Percentiles rank a stretch among this genome's conserved stretches.
Conservation (phyloP, 2,888 invertebrate species). For the Colostygia pectinataria region DNA sequence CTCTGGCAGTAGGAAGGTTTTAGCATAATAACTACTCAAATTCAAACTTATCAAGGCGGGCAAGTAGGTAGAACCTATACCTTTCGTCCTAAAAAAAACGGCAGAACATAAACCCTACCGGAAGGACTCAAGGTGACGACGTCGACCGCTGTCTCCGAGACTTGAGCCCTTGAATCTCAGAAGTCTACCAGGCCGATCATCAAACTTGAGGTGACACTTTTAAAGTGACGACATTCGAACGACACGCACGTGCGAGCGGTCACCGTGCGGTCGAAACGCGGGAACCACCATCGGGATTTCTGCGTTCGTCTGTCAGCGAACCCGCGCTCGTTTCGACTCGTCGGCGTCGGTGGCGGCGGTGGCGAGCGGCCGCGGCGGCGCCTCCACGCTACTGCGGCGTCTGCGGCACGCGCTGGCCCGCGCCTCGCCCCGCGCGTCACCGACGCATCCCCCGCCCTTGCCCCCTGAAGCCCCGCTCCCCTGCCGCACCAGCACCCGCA, state of each 20-base stretch:
- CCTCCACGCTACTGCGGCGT: slow-evolving; percentile 81
- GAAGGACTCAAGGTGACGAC: slow-evolving; percentile 35
- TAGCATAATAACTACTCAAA: slow-evolving; percentile 37
- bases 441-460: slow-evolving; percentile 60
- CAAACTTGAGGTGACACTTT: slow-evolving; percentile 38
- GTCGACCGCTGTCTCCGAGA: slow-evolving; percentile 36
- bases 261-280: slow-evolving; percentile 51
- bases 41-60: slow-evolving; percentile 39
- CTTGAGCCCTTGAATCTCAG: slow-evolving; percentile 35
- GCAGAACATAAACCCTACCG: slow-evolving; percentile 42
- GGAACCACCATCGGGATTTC: slow-evolving; percentile 55
- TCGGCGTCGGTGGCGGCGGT: slow-evolving; percentile 53
- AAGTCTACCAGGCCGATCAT: slow-evolving; percentile 42
- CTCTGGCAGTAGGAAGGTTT: slow-evolving; percentile 37
- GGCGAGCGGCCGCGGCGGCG: slow-evolving; percentile 75
- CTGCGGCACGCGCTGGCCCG: slow-evolving; percentile 76
- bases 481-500: slow-evolving; percentile 63
- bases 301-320: slow-evolving; percentile 43
- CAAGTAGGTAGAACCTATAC: slow-evolving; percentile 47
- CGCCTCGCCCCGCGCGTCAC: slow-evolving; percentile 51
- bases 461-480: slow-evolving; percentile 46
- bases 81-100: slow-evolving; percentile 41
- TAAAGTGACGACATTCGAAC: slow-evolving; percentile 36
- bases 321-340: slow-evolving; percentile 56
- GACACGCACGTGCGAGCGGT: slow-evolving; percentile 43